Conservation (phyloP, 1,140 invertebrate genomes). For the Mesaphorura yosii region DNA sequence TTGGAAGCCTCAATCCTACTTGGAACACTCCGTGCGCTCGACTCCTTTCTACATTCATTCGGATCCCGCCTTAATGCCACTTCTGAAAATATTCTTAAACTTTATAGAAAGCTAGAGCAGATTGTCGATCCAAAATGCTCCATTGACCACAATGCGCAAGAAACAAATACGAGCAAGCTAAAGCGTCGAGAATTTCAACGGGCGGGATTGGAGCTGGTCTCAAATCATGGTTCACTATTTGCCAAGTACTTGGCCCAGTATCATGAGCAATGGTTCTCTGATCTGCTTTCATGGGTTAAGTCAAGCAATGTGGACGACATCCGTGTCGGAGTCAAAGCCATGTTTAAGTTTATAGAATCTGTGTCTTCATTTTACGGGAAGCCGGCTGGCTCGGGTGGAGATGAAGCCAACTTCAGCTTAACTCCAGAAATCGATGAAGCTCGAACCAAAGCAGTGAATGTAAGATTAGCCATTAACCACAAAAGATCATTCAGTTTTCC, state of each 20-base stretch:
- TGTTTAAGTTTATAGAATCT: slow-evolving; percentile 19
- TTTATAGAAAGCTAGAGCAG: slow-evolving; percentile 20
- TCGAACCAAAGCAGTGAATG: too few relatives aligned
- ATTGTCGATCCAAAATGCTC: slow-evolving; percentile 28
- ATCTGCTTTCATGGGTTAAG: slow-evolving; percentile 24
- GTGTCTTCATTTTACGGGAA: slow-evolving; percentile 11
- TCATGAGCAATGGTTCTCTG: slow-evolving; percentile 19
- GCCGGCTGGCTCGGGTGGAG: too few relatives aligned
- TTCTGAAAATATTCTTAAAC: background rate
- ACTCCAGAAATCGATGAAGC: too few relatives aligned
- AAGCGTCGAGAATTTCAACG: slow-evolving; percentile 29
- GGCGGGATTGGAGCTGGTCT: slow-evolving; percentile 21
- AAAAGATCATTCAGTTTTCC: too few relatives aligned
- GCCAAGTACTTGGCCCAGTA: slow-evolving; percentile 7
- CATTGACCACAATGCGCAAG: slow-evolving; percentile 9
- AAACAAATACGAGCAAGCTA: slow-evolving; percentile 6
- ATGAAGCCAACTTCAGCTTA: too few relatives aligned
- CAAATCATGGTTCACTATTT: slow-evolving; percentile 16
- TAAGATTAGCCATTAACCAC: too few relatives aligned
- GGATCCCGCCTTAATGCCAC: background rate
- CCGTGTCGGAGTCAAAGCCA: slow-evolving; percentile 15
- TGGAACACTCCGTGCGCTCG: slow-evolving; percentile 18
- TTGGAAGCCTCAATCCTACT: slow-evolving; percentile 24
- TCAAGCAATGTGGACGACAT: slow-evolving; percentile 24
- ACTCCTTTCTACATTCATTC: slow-evolving; percentile 15